Evolutionary conservation across 2,888 invertebrate genomes (phyloP).

Genomic region (Erebia epiphron): DNA sequence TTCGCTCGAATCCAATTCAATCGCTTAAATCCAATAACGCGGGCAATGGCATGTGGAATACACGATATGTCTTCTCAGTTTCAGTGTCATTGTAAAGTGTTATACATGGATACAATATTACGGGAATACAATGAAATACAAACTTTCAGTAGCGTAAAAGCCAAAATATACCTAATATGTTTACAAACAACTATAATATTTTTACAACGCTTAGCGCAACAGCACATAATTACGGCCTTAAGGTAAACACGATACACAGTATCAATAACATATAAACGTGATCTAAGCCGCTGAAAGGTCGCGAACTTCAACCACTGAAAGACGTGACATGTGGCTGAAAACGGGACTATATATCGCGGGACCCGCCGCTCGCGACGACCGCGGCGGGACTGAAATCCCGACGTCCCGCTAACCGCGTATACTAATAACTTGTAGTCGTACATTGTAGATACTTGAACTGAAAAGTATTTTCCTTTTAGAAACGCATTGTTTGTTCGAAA

Average conservation of each 20-base stretch:
- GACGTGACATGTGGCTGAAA: background rate
- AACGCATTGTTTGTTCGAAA: constrained; percentile 12
- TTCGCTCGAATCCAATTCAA: background rate
- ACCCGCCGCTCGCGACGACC: constrained; percentile 73
- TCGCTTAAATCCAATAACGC: background rate
- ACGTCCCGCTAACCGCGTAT: constrained; percentile 20
- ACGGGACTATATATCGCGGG: background rate
- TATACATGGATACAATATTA: background rate
- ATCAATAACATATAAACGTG: background rate
- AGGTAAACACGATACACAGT: background rate
- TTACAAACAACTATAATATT: background rate
- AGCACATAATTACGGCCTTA: background rate
- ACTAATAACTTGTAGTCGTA: constrained; percentile 14
- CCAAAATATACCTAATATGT: background rate
- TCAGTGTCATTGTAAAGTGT: background rate
- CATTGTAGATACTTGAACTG: background rate
- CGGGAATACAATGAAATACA: constrained; percentile 6
- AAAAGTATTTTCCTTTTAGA: constrained; percentile 13
- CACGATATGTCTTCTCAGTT: no score
- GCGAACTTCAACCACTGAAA: constrained; percentile 9
- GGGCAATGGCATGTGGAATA: background rate
- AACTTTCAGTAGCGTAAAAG: background rate
- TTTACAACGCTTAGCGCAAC: background rate
- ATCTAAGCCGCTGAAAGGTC: constrained; percentile 11
- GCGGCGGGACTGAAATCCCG: constrained; percentile 69